Evolutionary conservation across 2,113 vertebrate genomes (phyloP).

Genomic region (Peromyscus maniculatus): DNA sequence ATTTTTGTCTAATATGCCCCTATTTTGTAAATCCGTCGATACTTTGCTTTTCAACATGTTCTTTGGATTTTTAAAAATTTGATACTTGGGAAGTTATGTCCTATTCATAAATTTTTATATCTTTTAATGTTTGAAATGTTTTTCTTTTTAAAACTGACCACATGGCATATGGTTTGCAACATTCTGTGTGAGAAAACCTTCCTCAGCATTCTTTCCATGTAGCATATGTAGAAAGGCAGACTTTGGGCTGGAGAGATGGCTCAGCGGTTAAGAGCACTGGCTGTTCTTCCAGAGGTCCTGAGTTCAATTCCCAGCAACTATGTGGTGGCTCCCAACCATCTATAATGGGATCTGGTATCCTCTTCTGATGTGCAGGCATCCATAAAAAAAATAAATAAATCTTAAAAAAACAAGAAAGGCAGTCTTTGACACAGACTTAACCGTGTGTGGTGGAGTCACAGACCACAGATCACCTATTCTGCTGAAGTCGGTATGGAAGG

Average conservation of each 20-base stretch:
- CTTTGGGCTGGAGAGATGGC: background rate
- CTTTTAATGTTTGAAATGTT: background rate
- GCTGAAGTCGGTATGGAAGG: background rate
- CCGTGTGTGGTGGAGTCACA: background rate
- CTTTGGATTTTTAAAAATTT: background rate
- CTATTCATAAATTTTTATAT: background rate
- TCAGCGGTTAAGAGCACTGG: too few species aligned
- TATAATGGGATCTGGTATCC: too few species aligned
- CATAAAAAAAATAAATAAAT: too few species aligned
- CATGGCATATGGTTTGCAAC: background rate
- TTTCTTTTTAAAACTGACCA: background rate
- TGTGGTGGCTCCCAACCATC: too few species aligned
- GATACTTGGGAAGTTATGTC: constrained; percentile 13
- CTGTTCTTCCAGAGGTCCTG: too few species aligned
- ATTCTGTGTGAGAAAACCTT: background rate
- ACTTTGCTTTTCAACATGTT: background rate
- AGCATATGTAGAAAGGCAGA: background rate
- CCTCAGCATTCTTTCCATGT: background rate
- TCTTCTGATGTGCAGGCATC: too few species aligned
- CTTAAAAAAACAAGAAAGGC: too few species aligned
- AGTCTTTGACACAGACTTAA: background rate
- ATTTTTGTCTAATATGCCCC: background rate
- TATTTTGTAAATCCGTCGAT: background rate
- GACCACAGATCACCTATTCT: background rate
- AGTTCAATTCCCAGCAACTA: too few species aligned